These are phyloP conservation scores for Astropecten irregularis DNA, from an alignment of 53 echinoderm and acorn worm species.

Conservation along the genomic window DNA sequence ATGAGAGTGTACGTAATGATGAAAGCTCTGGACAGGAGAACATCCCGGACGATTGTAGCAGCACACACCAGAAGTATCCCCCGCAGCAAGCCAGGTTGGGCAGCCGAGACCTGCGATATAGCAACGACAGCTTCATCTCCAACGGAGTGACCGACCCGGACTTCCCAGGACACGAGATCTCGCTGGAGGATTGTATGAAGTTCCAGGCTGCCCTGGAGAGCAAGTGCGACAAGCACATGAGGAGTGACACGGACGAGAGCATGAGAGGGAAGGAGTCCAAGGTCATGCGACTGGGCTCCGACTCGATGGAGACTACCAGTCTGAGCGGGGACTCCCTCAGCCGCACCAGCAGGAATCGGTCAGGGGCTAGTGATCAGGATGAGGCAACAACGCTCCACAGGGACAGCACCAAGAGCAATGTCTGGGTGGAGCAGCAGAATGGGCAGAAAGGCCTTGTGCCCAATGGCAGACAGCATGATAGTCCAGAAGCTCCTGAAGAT, in stretches of 20 bases:
- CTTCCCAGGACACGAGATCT: slow-evolving; percentile 74
- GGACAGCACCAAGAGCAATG: slow-evolving; percentile 43
- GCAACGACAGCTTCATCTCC: slow-evolving; percentile 97
- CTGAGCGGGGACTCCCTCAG: slow-evolving; percentile 92
- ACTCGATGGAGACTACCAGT: slow-evolving; percentile 98
- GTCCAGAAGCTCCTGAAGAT: slow-evolving; percentile 30
- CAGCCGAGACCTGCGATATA: slow-evolving; percentile 87
- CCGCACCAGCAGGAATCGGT: slow-evolving; percentile 72
- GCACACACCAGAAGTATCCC: slow-evolving; percentile 73
- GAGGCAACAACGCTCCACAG: slow-evolving; percentile 41
- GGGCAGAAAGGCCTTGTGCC: slow-evolving; percentile 41
- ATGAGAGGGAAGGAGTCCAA: slow-evolving; percentile 95
- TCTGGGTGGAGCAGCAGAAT: slow-evolving; percentile 49
- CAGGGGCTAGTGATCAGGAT: slow-evolving; percentile 59
- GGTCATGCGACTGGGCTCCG: slow-evolving; percentile 96
- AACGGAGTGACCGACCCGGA: slow-evolving; percentile 84
- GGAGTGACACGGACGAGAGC: slow-evolving; percentile 98
- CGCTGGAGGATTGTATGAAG: slow-evolving; percentile 92
- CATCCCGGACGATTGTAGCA: slow-evolving; percentile 60
- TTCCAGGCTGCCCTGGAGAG: slow-evolving; percentile 92
- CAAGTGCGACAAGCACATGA: slow-evolving; percentile 92
- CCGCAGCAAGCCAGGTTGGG: slow-evolving; percentile 74
- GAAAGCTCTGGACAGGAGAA: slow-evolving; percentile 82
- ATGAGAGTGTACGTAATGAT: slow-evolving; percentile 90
- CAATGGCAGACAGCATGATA: slow-evolving; percentile 37